Base-by-base conservation (phyloP, 2,888 invertebrate species). In the Dendrolimus pini region DNA sequence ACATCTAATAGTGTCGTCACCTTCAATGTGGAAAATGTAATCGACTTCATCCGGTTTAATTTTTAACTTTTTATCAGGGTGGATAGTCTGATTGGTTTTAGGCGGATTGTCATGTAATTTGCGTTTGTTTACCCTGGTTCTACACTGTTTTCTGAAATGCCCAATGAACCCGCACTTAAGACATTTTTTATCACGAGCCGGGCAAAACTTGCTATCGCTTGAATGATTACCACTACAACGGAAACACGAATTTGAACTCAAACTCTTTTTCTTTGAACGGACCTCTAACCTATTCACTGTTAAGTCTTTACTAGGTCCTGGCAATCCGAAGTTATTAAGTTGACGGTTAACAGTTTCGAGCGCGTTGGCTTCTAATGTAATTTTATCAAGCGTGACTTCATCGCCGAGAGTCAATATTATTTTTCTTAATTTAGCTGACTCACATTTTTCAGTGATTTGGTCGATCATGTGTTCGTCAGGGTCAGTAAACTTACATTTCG, bases 1-100 rank as follows among this genome's bases (percentile, higher is more conserved):
- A 66, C 63, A 60, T 67, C 68, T 18, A 30, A 65, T 54, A 59
- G 53, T 59, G 7, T 57, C 59, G 52, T 68, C 65, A 47, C 62
- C 59, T 30, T 59, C 53, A 9, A 59, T 58, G 52, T 59, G n/a
- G 14, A 61, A 60, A 47, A 60, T 30, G 12, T 59, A 59, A 7
- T 57, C 14, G 7, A 47, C 41, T 13, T 57, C 41, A 42, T 56
- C 59, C 10, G 56, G 10, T 42, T 56, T 41, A 10, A 42, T 10
- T 8, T 52, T 12, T 53, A 14, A 55, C 52, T 59, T 42, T 55
- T 60, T n/a, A 12, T 12, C 52, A 41, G 56, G 30, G 3, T 56
- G 7, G 54, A 41, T 6, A 58, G 47, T 2, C 56, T 52, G 18
- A 55, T 56, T 42, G 52, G 60, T 54, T 58, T 60, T 55, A 12